A percentile compares a stretch with the other conserved stretches of the same genome.
These are phyloP conservation scores for Ormyrus nitidulus DNA, from an alignment of 2,888 invertebrate species.

Conservation along the genomic window DNA sequence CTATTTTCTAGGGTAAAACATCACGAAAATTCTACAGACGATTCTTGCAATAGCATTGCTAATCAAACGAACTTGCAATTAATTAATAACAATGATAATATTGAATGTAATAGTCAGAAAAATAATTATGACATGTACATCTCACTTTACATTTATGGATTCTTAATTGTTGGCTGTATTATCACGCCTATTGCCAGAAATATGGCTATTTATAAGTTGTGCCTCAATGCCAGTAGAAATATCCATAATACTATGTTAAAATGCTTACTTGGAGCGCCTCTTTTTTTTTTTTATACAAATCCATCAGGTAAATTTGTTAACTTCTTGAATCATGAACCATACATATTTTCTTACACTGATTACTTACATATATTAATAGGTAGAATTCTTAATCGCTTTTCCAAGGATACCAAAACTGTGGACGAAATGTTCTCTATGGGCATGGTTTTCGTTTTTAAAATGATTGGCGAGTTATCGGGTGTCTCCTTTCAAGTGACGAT, in stretches of 20 bases:
- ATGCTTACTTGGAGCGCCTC: conserved; percentile 84
- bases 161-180: conserved; percentile 76
- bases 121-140: no score
- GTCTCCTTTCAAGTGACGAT: no score
- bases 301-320: conserved; percentile 48
- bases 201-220: conserved; percentile 81
- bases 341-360: not conserved
- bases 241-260: conserved; percentile 87
- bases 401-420: conserved; percentile 63
- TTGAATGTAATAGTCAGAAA: no score
- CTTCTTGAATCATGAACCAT: not conserved
- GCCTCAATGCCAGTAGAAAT: conserved; percentile 82
- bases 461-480: no score
- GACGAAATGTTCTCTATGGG: no score
- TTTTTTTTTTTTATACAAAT: conserved; percentile 85
- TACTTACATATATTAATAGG: not conserved
- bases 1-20: no score
- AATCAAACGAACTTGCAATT: no score
- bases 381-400: conserved; percentile 77
- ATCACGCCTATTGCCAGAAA: conserved; percentile 67
- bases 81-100: no score
- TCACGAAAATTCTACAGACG: no score
- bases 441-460: no score
- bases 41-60: no score
- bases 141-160: conserved; percentile 77